Conservation (phyloP, 2,797 vertebrate species). For the Gymnothorax reevesii region DNA sequence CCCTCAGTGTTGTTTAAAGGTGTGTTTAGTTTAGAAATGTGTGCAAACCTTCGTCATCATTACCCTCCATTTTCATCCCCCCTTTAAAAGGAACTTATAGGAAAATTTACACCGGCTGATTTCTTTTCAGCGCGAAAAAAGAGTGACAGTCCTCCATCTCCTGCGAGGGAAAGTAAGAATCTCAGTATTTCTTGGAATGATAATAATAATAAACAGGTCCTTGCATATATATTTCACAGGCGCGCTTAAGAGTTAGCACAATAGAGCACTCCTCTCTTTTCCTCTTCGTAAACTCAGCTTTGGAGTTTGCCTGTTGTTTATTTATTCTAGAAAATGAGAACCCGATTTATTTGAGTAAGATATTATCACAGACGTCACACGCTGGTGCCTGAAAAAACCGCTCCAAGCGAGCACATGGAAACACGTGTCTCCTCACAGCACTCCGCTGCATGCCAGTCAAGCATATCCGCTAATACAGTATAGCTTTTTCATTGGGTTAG, state of each 20-base stretch:
- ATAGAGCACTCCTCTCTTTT: slow-evolving; percentile 21
- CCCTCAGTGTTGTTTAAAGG: slow-evolving; percentile 86
- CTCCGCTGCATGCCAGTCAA: background rate
- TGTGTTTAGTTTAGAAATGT: slow-evolving; percentile 83
- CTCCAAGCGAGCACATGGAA: background rate
- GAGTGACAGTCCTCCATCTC: slow-evolving; percentile 44
- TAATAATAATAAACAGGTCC: slow-evolving; percentile 38
- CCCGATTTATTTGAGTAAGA: slow-evolving; percentile 11
- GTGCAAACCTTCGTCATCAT: slow-evolving; percentile 90
- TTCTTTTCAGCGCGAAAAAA: slow-evolving; percentile 61
- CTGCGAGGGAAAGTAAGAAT: slow-evolving; percentile 31
- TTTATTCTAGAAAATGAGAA: slow-evolving; percentile 16
- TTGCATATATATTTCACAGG: slow-evolving; percentile 27
- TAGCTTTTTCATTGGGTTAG: background rate
- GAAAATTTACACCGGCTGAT: slow-evolving; percentile 69
- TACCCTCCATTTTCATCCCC: slow-evolving; percentile 79
- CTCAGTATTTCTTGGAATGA: slow-evolving; percentile 39
- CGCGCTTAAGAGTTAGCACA: slow-evolving; percentile 10
- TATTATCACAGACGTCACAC: slow-evolving; percentile 19
- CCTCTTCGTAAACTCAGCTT: background rate
- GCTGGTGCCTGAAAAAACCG: slow-evolving; percentile 9
- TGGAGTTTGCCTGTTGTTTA: background rate
- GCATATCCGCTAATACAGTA: slow-evolving; percentile 4
- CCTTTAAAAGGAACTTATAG: slow-evolving; percentile 60
- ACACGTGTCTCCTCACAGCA: background rate